Evolutionary conservation across 92 coral and sea anemone species (phyloP), one percentile per base, ranked within the genome.

Genomic region (Plumapathes pennacea): DNA sequence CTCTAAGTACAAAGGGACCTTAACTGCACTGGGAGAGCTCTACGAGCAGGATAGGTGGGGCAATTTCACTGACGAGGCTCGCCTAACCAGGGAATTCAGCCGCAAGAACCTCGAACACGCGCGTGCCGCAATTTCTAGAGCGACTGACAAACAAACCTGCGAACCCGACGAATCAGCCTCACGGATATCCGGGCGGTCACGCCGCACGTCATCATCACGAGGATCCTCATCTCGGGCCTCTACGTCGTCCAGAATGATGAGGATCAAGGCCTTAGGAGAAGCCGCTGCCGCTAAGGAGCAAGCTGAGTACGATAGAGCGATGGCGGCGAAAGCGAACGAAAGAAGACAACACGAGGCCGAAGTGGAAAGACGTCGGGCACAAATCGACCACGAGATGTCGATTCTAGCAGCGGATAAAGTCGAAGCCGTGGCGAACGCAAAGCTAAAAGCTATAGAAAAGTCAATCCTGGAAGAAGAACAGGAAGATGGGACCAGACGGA

Each of bases 391-490:
- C 54, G 67, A 69, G n/a, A 37, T 68, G 54, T 54, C 76, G 4
- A 15, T 68, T 8, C 56, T 69, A 27, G 31, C 23, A 19, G 57
- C 77, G 17, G 67, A 69, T 11, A 57, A 60, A 12, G 48, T 37
- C 1, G 41, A 55, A 69, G 77, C 77, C 19, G 25, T 69, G 15
- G 77, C 77, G 13, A 42, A 69, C 11, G 77, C 77, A 7, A 69
- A 54, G 26, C 32, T 69, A 23, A 32, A 41, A 20, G 77, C 77
- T 2, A 69, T 69, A 4, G 77, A 69, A 69, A 48, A 69, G 47
- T 59, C 77, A 13, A 36, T 57, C 33, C 34, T 37, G 24, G 45
- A 57, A 10, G 77, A 69, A 46, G 77, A 69, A 10, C 11, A n/a
- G n/a, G n/a, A n/a, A n/a, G n/a, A n/a, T n/a, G n/a, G n/a, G n/a